Conservation (phyloP, 2,888 invertebrate species). For the Cheilosia scutellata region DNA sequence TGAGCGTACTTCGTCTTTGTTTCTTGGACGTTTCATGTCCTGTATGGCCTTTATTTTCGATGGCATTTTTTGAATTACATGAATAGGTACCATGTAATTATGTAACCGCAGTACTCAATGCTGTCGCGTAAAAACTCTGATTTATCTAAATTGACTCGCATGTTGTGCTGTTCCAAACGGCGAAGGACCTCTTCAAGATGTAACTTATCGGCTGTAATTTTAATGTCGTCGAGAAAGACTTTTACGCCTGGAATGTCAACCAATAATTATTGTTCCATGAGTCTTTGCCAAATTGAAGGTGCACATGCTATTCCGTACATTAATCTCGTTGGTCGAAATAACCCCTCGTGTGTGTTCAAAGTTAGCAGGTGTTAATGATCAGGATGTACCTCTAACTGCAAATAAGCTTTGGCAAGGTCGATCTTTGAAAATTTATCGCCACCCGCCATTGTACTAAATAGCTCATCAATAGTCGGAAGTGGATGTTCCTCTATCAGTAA, state of each 20-base stretch:
- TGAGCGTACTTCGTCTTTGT: constrained; percentile 76
- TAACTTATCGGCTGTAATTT: constrained; percentile 74
- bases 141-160: constrained; percentile 78
- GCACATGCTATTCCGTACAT: constrained; percentile 80
- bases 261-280: constrained; percentile 78
- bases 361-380: constrained; percentile 79
- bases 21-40: constrained; percentile 71
- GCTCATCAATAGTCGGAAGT: constrained; percentile 77
- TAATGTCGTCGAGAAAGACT: constrained; percentile 78
- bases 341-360: constrained; percentile 80
- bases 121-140: constrained; percentile 77
- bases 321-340: constrained; percentile 79
- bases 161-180: constrained; percentile 76
- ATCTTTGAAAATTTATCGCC: constrained; percentile 78
- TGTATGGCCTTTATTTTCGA: constrained; percentile 78
- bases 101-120: constrained; percentile 78
- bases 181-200: constrained; percentile 77
- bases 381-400: constrained; percentile 80
- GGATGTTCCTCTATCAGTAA: constrained; percentile 78
- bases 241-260: constrained; percentile 77
- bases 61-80: constrained; percentile 78
- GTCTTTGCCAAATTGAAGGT: constrained; percentile 79
- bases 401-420: constrained; percentile 80
- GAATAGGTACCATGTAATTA: constrained; percentile 77
- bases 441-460: constrained; percentile 76